Percentiles rank a stretch among this genome's conserved stretches.
Evolutionary conservation across 2,888 invertebrate genomes (phyloP).

Genomic region (Diadromus collaris): DNA sequence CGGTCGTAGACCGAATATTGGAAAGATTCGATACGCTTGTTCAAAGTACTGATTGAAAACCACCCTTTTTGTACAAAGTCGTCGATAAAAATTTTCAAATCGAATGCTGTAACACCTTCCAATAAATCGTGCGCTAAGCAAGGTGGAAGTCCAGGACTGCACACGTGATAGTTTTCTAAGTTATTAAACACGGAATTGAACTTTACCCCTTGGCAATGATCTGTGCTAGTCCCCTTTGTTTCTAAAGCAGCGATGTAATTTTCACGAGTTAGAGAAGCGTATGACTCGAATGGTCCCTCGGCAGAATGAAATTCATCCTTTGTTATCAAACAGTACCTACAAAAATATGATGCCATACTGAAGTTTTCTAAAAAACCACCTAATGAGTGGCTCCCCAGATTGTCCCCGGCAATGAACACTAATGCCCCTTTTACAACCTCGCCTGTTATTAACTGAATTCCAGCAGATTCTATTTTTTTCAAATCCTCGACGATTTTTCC

Average conservation of each 20-base stretch:
- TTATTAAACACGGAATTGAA: constrained; percentile 52
- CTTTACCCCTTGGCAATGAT: constrained; percentile 38
- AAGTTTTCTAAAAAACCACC: constrained; percentile 66
- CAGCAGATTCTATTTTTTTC: constrained; percentile 58
- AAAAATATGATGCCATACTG: constrained; percentile 61
- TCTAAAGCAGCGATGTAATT: constrained; percentile 32
- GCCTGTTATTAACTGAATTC: constrained; percentile 47
- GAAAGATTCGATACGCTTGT: constrained; percentile 12
- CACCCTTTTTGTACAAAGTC: constrained; percentile 11
- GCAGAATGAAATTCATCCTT: constrained; percentile 37
- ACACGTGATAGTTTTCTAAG: constrained; percentile 45
- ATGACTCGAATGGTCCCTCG: constrained; percentile 19
- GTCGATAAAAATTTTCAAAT: constrained; percentile 45
- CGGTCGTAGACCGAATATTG: constrained; percentile 15
- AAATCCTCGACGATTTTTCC: constrained; percentile 60
- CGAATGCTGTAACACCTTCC: constrained; percentile 48
- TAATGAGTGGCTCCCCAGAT: constrained; percentile 63
- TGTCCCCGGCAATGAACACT: constrained; percentile 65
- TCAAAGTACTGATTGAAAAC: constrained; percentile 21
- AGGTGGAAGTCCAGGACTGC: constrained; percentile 49
- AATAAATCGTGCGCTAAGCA: constrained; percentile 53
- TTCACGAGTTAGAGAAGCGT: constrained; percentile 41
- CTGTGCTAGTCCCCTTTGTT: constrained; percentile 12
- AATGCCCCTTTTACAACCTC: constrained; percentile 54
- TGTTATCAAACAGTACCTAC: constrained; percentile 61